A percentile compares a stretch with the other conserved stretches of the same genome.
Conservation (phyloP, 1,140 invertebrate species). For the Micrasema longulum region DNA sequence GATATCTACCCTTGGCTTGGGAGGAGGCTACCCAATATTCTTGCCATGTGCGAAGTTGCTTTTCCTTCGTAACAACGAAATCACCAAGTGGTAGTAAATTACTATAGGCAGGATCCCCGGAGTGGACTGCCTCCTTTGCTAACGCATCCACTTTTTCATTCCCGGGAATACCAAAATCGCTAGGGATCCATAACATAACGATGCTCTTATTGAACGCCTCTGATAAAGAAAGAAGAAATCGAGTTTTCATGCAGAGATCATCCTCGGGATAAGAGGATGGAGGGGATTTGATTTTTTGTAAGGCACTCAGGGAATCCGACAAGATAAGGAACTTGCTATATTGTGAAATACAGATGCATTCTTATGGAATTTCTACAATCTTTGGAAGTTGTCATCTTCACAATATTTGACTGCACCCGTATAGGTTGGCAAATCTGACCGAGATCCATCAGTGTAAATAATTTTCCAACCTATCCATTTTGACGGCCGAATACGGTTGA, state of each 20-base stretch:
- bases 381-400: no score
- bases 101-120: neutral
- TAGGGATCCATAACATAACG: neutral
- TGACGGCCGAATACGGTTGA: no score
- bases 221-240: neutral
- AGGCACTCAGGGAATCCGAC: neutral
- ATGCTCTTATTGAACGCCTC: neutral
- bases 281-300: neutral
- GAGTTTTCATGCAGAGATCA: neutral
- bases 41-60: no score
- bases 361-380: no score
- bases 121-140: neutral
- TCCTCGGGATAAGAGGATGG: neutral
- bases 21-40: no score
- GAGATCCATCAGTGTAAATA: constrained; percentile 5
- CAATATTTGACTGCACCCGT: neutral
- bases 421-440: neutral
- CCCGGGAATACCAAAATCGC: neutral
- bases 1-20: no score
- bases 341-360: neutral
- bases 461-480: neutral
- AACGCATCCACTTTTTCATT: neutral
- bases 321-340: neutral
- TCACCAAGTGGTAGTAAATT: no score
- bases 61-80: no score